Evolutionary conservation across 2,797 vertebrate species (phyloP).

Genomic region (Limnodromus scolopaceus): DNA sequence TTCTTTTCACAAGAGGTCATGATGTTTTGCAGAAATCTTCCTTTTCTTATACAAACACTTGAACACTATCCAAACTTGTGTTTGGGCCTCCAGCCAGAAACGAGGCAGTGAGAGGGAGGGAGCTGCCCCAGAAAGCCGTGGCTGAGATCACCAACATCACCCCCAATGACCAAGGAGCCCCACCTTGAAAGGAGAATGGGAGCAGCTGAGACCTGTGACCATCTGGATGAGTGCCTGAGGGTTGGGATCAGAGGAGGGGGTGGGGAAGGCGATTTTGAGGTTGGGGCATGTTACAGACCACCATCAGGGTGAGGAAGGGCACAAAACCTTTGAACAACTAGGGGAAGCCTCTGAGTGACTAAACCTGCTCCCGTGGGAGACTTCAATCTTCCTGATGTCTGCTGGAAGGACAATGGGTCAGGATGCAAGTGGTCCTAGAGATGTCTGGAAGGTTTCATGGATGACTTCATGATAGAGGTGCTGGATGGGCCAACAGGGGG

Average conservation of each 20-base stretch:
- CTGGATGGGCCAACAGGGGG: background rate
- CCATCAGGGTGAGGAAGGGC: background rate
- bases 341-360: background rate
- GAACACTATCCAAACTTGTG: background rate
- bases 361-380: background rate
- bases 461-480: background rate
- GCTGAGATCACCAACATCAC: rapidly evolving
- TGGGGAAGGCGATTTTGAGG: background rate
- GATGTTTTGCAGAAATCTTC: background rate
- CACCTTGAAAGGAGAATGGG: background rate
- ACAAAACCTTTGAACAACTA: background rate
- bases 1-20: background rate
- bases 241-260: background rate
- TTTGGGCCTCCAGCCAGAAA: background rate
- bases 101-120: background rate
- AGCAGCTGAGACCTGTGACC: background rate
- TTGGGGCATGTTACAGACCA: background rate
- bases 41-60: background rate
- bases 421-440: background rate
- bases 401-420: background rate
- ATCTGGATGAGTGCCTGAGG: rapidly evolving
- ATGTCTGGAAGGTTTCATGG: background rate
- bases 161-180: background rate
- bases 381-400: background rate
- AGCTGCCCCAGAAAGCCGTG: background rate